Conservation (phyloP, 2,888 invertebrate genomes). For the Leucoptera coffeella region DNA sequence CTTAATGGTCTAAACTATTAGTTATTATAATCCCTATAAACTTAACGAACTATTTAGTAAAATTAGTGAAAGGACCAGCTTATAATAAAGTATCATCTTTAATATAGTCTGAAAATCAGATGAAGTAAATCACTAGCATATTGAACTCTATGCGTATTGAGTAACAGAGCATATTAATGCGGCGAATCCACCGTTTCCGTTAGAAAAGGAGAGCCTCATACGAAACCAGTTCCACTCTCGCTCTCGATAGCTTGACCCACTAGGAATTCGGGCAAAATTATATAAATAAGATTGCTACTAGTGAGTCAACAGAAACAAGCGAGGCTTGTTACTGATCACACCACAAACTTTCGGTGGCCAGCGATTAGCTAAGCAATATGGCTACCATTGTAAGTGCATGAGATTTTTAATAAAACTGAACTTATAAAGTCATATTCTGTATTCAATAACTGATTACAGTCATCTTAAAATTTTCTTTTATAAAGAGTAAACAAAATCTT, state of each 20-base stretch:
- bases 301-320: slow-evolving; percentile 32
- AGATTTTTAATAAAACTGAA: neutral
- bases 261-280: slow-evolving; percentile 17
- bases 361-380: slow-evolving; percentile 47
- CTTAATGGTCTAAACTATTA: too few relatives aligned
- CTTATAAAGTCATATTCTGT: neutral
- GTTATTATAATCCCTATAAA: too few relatives aligned
- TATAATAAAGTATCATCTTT: too few relatives aligned
- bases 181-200: slow-evolving; percentile 20
- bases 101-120: too few relatives aligned
- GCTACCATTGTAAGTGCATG: slow-evolving; percentile 33
- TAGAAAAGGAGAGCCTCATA: slow-evolving; percentile 30
- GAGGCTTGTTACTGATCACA: slow-evolving; percentile 27
- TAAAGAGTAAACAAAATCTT: too few relatives aligned
- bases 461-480: too few relatives aligned
- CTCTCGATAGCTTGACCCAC: slow-evolving; percentile 17
- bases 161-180: slow-evolving; percentile 34
- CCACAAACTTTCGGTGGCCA: slow-evolving; percentile 27
- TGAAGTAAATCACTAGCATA: too few relatives aligned
- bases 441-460: too few relatives aligned
- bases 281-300: slow-evolving; percentile 39
- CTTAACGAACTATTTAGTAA: too few relatives aligned
- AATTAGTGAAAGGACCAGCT: too few relatives aligned
- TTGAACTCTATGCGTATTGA: slow-evolving; percentile 14
- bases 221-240: slow-evolving; percentile 28